These are phyloP conservation scores for Polietes domitor DNA, from an alignment of 2,888 invertebrate genomes.

Conservation along the genomic window DNA sequence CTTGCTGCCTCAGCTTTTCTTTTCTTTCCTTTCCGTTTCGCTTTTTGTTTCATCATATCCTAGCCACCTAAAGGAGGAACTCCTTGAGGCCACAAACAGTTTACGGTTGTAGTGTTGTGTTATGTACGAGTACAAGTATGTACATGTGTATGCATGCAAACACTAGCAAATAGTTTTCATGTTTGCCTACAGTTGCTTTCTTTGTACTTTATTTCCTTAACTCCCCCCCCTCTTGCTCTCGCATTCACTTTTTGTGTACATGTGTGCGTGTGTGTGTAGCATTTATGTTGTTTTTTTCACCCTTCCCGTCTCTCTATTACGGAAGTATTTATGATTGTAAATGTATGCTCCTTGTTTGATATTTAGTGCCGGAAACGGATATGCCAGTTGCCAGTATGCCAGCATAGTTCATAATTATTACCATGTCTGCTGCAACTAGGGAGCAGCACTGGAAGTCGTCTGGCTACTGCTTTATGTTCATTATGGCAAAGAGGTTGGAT, in stretches of 20 bases:
- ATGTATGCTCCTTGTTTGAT: not conserved
- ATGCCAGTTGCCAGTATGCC: too few species aligned
- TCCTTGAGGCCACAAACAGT: slow-evolving; percentile 53
- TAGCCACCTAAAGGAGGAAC: slow-evolving; percentile 38
- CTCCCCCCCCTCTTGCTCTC: not conserved
- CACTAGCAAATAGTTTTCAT: not conserved
- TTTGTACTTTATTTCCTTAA: not conserved
- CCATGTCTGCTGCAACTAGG: not conserved
- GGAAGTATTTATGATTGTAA: not conserved
- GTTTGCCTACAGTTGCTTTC: not conserved
- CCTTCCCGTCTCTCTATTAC: too few species aligned
- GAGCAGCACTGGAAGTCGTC: not conserved
- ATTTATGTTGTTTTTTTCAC: slow-evolving; percentile 5
- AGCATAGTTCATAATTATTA: slow-evolving; percentile 16
- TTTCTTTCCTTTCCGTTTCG: too few species aligned
- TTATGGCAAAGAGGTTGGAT: not conserved
- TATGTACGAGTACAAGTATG: not conserved
- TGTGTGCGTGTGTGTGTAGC: too few species aligned
- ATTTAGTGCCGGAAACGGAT: slow-evolving; percentile 19
- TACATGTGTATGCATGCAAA: not conserved
- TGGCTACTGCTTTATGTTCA: not conserved
- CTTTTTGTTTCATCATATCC: slow-evolving; percentile 18
- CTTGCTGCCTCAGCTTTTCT: slow-evolving; percentile 9
- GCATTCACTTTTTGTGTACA: too few species aligned
- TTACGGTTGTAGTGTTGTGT: slow-evolving; percentile 40